Conservation (phyloP, 2,888 invertebrate genomes). For the Zygaena filipendulae region DNA sequence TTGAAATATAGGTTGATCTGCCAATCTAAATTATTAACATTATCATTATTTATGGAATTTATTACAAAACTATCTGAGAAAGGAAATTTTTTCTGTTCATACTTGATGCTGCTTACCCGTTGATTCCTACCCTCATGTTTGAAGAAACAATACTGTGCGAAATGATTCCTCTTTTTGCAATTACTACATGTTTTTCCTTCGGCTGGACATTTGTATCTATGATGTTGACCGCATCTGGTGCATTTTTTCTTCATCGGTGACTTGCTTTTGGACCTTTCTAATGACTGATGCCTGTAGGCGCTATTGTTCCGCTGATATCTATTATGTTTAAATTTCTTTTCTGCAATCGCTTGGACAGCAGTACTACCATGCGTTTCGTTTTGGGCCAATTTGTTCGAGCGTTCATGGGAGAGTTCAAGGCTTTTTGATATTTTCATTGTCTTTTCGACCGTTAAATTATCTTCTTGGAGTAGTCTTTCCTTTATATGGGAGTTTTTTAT, state of each 20-base stretch:
- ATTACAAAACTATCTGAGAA: not conserved
- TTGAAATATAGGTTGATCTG: too few species aligned
- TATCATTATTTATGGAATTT: not conserved
- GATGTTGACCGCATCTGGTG: conserved; percentile 7
- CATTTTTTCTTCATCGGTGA: too few species aligned
- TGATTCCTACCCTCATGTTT: too few species aligned
- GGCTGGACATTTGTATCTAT: conserved; percentile 12
- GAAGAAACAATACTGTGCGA: conserved; percentile 1
- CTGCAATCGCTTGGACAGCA: not conserved
- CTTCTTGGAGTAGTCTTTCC: not conserved
- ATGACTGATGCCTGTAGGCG: not conserved
- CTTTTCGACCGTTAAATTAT: not conserved
- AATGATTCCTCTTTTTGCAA: conserved; percentile 9
- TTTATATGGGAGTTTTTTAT: conserved; percentile 2
- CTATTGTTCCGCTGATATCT: too few species aligned
- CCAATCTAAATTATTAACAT: not conserved
- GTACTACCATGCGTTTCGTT: not conserved
- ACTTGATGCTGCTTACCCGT: not conserved
- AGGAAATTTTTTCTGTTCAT: not conserved
- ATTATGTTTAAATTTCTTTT: too few species aligned
- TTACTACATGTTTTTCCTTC: conserved; percentile 9
- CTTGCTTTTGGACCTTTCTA: not conserved
- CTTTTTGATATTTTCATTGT: conserved; percentile 1
- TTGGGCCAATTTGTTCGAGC: not conserved
- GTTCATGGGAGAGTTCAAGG: conserved; percentile 1